Evolutionary conservation across 1,140 invertebrate genomes (phyloP).

Genomic region (Luehdorfia chinensis): DNA sequence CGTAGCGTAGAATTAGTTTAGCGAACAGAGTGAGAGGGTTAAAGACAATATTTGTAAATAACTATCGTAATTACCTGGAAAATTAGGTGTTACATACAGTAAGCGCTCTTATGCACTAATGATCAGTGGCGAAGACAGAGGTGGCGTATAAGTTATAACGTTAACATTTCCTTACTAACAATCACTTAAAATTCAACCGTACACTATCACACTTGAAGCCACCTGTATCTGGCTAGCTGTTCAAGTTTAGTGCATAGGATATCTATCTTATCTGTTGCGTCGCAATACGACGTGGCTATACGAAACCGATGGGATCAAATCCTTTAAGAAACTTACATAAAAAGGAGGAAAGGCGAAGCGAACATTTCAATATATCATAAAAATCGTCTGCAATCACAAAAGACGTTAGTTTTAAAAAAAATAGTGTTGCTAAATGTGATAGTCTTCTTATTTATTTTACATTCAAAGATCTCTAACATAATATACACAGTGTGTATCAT

Average conservation of each 20-base stretch:
- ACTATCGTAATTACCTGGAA: slow-evolving; percentile 68
- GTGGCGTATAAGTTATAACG: not conserved
- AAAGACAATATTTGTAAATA: slow-evolving; percentile 79
- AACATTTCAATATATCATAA: slow-evolving; percentile 64
- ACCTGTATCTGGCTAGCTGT: not conserved
- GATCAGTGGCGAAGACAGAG: not conserved
- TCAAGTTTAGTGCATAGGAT: slow-evolving; percentile 23
- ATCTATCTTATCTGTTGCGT: slow-evolving; percentile 42
- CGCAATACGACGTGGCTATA: slow-evolving; percentile 51
- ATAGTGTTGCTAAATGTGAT: slow-evolving; percentile 75
- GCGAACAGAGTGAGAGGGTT: slow-evolving; percentile 76
- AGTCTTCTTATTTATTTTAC: slow-evolving; percentile 72
- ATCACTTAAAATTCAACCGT: not conserved
- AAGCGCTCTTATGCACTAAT: slow-evolving; percentile 31
- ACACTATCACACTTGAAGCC: not conserved
- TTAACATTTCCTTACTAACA: not conserved
- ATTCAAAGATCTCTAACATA: slow-evolving; percentile 61
- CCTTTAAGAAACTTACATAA: slow-evolving; percentile 77
- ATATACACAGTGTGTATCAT: slow-evolving; percentile 56
- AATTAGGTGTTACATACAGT: slow-evolving; percentile 69
- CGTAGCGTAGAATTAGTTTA: slow-evolving; percentile 72
- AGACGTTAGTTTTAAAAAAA: slow-evolving; percentile 67
- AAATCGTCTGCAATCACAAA: slow-evolving; percentile 61
- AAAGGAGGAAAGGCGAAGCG: slow-evolving; percentile 56
- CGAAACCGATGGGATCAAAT: slow-evolving; percentile 78